phyloP scores from a whole-genome alignment of 2,797 vertebrate species.

The Chanos chanos region DNA sequence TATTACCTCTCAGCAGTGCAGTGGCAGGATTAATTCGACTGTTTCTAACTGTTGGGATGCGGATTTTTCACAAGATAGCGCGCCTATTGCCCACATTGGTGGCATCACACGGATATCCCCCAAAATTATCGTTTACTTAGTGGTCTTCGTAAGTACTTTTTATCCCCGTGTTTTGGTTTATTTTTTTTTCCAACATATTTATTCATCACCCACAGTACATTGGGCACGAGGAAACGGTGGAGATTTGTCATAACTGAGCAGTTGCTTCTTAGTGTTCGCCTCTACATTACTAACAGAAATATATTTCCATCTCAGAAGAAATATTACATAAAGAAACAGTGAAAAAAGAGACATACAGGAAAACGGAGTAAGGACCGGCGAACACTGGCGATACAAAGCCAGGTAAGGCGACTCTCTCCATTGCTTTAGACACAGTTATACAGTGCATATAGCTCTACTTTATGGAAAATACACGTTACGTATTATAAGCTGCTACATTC shows the following conservation, averaged over 20 bases:
- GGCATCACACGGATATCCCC: slow-evolving; percentile 27
- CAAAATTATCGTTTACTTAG: neutral
- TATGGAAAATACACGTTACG: no score
- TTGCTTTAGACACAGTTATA: neutral
- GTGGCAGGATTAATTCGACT: no score
- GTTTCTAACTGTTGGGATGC: slow-evolving; percentile 55
- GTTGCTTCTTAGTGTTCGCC: neutral
- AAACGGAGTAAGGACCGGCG: neutral
- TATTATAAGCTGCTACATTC: no score
- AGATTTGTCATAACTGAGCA: slow-evolving; percentile 3
- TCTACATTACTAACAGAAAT: slow-evolving; percentile 1
- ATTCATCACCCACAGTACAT: slow-evolving; percentile 13
- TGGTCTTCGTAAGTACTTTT: slow-evolving; percentile 31
- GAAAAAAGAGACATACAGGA: neutral
- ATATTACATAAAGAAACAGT: slow-evolving; percentile 9
- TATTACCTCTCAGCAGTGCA: no score
- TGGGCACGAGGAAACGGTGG: slow-evolving; percentile 12
- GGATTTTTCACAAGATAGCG: slow-evolving; percentile 36
- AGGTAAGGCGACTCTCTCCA: slow-evolving; percentile 20
- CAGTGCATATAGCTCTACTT: slow-evolving; percentile 4
- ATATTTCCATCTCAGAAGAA: no score
- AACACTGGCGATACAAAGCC: slow-evolving; percentile 1
- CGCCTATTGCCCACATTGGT: slow-evolving; percentile 32
- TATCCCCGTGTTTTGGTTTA: neutral
- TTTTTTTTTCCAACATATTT: slow-evolving; percentile 26